A percentile compares a stretch with the other conserved stretches of the same genome.
Evolutionary conservation across 2,888 invertebrate species (phyloP).

Genomic region (Tubulanus polymorphus): DNA sequence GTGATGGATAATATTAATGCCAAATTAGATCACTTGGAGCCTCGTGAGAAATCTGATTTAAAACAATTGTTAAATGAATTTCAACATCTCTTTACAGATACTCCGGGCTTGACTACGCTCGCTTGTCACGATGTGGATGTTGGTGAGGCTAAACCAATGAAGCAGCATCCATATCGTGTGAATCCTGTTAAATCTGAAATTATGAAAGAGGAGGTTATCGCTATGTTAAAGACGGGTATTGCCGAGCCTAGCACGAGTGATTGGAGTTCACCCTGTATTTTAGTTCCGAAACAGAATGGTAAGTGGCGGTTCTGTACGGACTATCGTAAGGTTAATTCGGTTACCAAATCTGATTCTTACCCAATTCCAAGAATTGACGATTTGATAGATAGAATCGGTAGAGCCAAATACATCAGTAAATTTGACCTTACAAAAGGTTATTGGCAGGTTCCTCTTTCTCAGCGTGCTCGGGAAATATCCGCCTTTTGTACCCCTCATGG

Average conservation of each 20-base stretch:
- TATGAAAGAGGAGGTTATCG: constrained; percentile 19
- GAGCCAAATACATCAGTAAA: constrained; percentile 24
- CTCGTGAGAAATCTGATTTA: not conserved
- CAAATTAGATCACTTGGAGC: too few relatives aligned
- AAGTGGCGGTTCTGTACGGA: constrained; percentile 23
- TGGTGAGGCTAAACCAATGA: constrained; percentile 7
- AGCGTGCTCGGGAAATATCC: constrained; percentile 22
- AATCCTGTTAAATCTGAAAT: constrained; percentile 8
- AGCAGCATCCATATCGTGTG: constrained; percentile 11
- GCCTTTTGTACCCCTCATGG: constrained; percentile 22
- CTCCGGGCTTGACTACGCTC: constrained; percentile 1
- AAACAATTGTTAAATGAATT: not conserved
- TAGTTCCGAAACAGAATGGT: not conserved
- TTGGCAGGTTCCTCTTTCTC: constrained; percentile 19
- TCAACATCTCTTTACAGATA: constrained; percentile 8
- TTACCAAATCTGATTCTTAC: constrained; percentile 25
- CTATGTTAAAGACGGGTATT: constrained; percentile 26
- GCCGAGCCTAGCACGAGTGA: constrained; percentile 23
- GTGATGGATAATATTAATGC: constrained; percentile 1
- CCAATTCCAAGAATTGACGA: constrained; percentile 26
- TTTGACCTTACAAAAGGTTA: constrained; percentile 24
- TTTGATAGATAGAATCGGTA: constrained; percentile 25
- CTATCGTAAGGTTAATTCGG: constrained; percentile 21
- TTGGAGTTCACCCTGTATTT: constrained; percentile 25
- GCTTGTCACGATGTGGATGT: constrained; percentile 11